A percentile compares a stretch with the other conserved stretches of the same genome.
Conservation (phyloP, 1,140 invertebrate genomes). For the Chrysomallon squamiferum region DNA sequence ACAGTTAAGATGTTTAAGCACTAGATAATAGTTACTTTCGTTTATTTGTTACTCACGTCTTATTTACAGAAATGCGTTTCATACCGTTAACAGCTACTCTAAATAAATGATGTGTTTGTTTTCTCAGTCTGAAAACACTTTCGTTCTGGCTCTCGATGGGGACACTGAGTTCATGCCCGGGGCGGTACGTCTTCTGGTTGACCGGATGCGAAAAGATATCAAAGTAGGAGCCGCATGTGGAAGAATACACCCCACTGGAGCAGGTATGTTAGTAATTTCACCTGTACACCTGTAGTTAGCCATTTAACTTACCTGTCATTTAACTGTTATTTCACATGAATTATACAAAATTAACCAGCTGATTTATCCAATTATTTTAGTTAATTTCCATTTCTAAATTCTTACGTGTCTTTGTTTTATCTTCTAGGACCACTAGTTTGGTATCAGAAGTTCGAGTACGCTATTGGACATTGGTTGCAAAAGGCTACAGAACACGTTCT, state of each 20-base stretch:
- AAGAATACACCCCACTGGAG: constrained; percentile 63
- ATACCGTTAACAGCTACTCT: too few species aligned
- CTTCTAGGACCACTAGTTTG: constrained; percentile 67
- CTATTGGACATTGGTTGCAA: constrained; percentile 73
- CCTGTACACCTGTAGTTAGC: neutral
- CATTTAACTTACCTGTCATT: too few species aligned
- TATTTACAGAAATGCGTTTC: too few species aligned
- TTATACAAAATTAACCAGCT: neutral
- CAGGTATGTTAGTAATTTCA: neutral
- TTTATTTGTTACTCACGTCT: too few species aligned
- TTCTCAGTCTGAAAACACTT: constrained; percentile 67
- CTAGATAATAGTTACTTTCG: too few species aligned
- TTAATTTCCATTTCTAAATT: too few species aligned
- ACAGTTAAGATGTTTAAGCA: too few species aligned
- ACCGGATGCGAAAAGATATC: constrained; percentile 67
- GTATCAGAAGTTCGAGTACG: constrained; percentile 75
- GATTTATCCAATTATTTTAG: too few species aligned
- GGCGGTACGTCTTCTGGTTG: constrained; percentile 65
- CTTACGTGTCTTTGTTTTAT: neutral
- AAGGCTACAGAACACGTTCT: constrained; percentile 73
- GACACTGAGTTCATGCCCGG: constrained; percentile 68
- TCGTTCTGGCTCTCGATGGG: constrained; percentile 67
- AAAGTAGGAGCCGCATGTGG: constrained; percentile 68
- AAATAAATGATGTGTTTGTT: too few species aligned
- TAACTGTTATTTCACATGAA: neutral